Evolutionary conservation across 1,140 invertebrate species (phyloP).

Genomic region (Trachymyrmex cornetzi): DNA sequence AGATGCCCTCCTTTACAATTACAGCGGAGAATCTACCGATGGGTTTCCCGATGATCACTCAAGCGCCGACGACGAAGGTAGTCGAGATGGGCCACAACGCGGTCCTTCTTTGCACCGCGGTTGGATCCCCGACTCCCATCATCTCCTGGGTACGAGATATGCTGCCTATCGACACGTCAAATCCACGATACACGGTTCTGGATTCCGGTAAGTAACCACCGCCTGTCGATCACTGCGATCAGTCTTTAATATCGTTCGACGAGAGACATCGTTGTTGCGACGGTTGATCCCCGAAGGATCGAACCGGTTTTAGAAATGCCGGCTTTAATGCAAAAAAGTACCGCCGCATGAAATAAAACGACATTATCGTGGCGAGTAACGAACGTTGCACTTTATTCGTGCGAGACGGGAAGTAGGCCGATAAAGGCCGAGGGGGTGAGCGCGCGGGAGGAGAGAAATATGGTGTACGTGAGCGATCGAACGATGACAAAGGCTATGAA

Average conservation of each 20-base stretch:
- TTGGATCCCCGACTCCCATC: slow-evolving; percentile 93
- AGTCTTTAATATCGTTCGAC: neutral
- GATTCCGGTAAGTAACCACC: slow-evolving; percentile 90
- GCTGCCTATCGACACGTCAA: slow-evolving; percentile 92
- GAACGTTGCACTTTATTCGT: slow-evolving; percentile 29
- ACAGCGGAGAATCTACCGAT: slow-evolving; percentile 94
- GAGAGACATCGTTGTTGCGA: slow-evolving; percentile 9
- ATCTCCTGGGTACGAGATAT: slow-evolving; percentile 97
- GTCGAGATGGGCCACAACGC: slow-evolving; percentile 98
- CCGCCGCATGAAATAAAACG: slow-evolving; percentile 8
- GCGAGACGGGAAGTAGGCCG: slow-evolving; percentile 48
- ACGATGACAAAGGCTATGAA: slow-evolving; percentile 64
- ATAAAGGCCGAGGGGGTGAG: slow-evolving; percentile 1
- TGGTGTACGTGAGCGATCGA: slow-evolving; percentile 47
- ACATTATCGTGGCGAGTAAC: slow-evolving; percentile 23
- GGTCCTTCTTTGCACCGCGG: slow-evolving; percentile 94
- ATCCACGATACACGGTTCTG: slow-evolving; percentile 94
- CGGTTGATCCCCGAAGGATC: slow-evolving; percentile 3
- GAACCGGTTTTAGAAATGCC: neutral
- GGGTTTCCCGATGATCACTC: slow-evolving; percentile 96
- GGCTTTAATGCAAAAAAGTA: slow-evolving; percentile 4
- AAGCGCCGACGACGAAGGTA: slow-evolving; percentile 94
- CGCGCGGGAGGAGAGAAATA: slow-evolving; percentile 21
- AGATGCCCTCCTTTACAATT: slow-evolving; percentile 82
- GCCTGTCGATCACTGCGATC: slow-evolving; percentile 33